Evolutionary conservation across 2,888 invertebrate genomes (phyloP).

Genomic region (Agrypnus murinus): DNA sequence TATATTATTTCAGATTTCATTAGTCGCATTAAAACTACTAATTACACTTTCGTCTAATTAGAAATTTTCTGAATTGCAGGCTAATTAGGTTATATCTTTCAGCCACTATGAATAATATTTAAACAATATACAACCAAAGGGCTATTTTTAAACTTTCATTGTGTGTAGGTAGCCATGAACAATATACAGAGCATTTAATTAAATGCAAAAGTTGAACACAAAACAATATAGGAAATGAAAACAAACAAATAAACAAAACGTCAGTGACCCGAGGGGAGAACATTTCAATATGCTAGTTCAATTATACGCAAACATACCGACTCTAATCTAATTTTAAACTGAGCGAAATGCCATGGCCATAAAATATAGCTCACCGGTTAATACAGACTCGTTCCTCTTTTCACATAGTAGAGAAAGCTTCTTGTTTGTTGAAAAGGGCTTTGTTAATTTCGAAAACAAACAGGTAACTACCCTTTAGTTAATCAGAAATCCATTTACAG

Average conservation of each 20-base stretch:
- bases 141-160: too few species aligned
- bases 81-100: neutral
- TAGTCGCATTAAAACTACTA: too few species aligned
- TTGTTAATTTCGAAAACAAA: conserved; percentile 19
- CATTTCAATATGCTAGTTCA: conserved; percentile 51
- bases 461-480: conserved; percentile 8
- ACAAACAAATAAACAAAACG: conserved; percentile 44
- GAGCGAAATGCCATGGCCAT: conserved; percentile 40
- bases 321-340: conserved; percentile 52
- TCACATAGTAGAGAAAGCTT: conserved; percentile 14
- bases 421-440: conserved; percentile 22
- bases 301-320: conserved; percentile 49
- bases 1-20: too few species aligned
- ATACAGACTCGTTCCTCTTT: conserved; percentile 28
- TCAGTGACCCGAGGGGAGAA: conserved; percentile 44
- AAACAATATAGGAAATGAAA: conserved; percentile 46
- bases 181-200: conserved; percentile 31
- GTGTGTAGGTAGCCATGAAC: neutral
- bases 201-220: conserved; percentile 35
- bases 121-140: neutral
- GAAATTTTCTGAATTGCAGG: too few species aligned
- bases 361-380: conserved; percentile 27
- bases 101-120: neutral
- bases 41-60: too few species aligned
- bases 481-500: conserved; percentile 22